These are phyloP conservation scores for Balanococcus diminutus DNA, from an alignment of 2,888 invertebrate species.

Conservation along the genomic window DNA sequence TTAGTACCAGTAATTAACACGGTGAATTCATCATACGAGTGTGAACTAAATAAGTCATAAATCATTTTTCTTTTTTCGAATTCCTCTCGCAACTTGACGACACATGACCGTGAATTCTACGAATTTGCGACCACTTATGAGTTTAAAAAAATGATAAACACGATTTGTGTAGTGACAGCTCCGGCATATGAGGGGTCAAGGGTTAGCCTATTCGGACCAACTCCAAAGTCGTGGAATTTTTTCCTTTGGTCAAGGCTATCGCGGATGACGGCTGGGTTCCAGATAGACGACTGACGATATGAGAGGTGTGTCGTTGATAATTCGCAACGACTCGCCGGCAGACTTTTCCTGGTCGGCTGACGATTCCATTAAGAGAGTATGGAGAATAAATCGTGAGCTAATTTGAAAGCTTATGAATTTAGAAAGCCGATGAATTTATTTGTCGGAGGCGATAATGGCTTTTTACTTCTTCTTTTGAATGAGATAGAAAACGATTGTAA, in stretches of 20 bases:
- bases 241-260: not conserved
- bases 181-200: not conserved
- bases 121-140: not conserved
- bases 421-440: no score
- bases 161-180: not conserved
- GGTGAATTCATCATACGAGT: no score
- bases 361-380: no score
- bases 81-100: not conserved
- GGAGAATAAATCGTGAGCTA: no score
- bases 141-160: no score
- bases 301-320: not conserved
- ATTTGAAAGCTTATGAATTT: no score
- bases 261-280: not conserved
- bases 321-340: not conserved
- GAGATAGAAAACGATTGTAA: no score
- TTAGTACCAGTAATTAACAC: no score
- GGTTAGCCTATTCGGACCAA: not conserved
- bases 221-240: not conserved
- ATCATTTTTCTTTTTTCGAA: not conserved
- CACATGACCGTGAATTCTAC: not conserved
- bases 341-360: not conserved
- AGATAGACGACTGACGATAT: not conserved
- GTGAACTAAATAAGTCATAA: not conserved
- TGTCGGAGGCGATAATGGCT: no score
- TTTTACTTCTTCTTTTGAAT: no score